Evolutionary conservation across 2,888 invertebrate genomes (phyloP).

Genomic region (Conus canariensis): DNA sequence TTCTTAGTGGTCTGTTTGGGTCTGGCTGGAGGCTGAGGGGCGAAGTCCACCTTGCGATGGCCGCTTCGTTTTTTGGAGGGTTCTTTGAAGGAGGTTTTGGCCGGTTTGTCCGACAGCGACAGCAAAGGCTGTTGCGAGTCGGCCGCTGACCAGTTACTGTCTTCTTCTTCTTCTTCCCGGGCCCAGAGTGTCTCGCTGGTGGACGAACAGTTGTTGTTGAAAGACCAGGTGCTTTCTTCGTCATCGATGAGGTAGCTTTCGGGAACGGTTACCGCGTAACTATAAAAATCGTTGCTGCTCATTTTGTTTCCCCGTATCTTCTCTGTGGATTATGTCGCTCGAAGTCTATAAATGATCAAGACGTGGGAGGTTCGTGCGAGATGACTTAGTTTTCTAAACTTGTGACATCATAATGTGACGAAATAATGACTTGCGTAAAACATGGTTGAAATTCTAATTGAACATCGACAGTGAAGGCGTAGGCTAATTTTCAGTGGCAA

Average conservation of each 20-base stretch:
- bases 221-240: slow-evolving; percentile 18
- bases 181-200: not conserved
- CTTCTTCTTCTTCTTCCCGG: not conserved
- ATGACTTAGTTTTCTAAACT: no score
- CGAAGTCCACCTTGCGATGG: not conserved
- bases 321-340: no score
- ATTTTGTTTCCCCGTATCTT: not conserved
- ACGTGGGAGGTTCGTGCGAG: no score
- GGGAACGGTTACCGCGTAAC: not conserved
- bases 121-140: not conserved
- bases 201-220: slow-evolving; percentile 22
- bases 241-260: slow-evolving; percentile 8
- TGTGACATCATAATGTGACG: no score
- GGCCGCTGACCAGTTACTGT: not conserved
- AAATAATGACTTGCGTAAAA: no score
- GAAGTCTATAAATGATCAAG: no score
- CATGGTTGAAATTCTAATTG: no score
- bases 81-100: not conserved
- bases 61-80: not conserved
- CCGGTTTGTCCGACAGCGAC: not conserved
- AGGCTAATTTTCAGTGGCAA: no score
- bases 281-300: not conserved
- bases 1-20: not conserved
- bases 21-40: not conserved
- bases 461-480: no score